Evolutionary conservation across 2,113 vertebrate genomes (phyloP), one percentile per base, ranked within the genome.

Genomic region (Vimba vimba): DNA sequence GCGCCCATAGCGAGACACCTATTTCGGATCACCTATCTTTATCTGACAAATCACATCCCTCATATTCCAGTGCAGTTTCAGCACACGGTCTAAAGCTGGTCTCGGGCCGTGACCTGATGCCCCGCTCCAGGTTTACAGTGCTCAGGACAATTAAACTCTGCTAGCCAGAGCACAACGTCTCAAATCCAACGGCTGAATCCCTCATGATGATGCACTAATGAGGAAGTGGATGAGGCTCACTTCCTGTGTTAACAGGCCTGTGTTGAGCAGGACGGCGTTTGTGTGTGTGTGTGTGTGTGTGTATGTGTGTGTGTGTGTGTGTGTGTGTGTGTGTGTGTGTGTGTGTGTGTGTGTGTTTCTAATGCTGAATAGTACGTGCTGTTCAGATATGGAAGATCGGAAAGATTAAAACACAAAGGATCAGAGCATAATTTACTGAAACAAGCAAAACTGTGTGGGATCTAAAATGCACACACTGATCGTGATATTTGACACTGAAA

Each of bases 231-330:
- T 59, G n/a, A 39, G 19, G 50, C 59, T n/a, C 62, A 77, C 62
- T 83, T 88, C 87, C 87, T 86, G 84, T 83, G 52, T 36, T 47
- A 82, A 79, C 75, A 68, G 50, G 68, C 45, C 79, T 83, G 57
- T 27, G 60, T 68, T 30, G 59, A 75, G 57, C 78, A 64, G 30
- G 30, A 33, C 30, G 30, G 30, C 2, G 30, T 33, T 2, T 33
- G 30, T 33, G 30, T 33, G 30, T 33, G 30, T 33, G 30, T 33
- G 30, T 33, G 30, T 33, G 30, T 33, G 30, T 33, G 30, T 33
- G 30, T 33, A 2, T 30, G 30, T 30, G 30, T 30, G 30, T 30
- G 30, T 30, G 30, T 30, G 30, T 30, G 30, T 30, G 30, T 30
- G 30, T 30, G 30, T 30, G 30, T 30, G 30, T 30, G 30, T 30